phyloP scores from a whole-genome alignment of 1,140 invertebrate genomes.

The Cotesia chilonis region DNA sequence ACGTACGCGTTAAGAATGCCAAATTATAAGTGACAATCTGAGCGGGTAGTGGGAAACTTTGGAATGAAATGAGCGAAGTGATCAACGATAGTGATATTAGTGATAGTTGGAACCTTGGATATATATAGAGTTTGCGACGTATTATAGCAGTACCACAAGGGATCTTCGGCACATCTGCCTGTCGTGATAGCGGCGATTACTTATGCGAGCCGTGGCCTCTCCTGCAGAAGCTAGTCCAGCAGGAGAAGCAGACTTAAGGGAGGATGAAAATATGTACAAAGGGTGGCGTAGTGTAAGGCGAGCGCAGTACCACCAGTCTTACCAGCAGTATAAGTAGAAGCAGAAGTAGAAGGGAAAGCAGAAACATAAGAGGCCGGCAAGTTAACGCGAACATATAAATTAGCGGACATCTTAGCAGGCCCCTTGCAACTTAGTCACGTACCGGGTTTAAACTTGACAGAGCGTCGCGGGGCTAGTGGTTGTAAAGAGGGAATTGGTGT shows the following conservation, averaged over 20 bases:
- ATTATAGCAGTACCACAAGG: conserved; percentile 43
- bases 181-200: conserved; percentile 59
- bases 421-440: conserved; percentile 67
- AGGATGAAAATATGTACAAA: no score
- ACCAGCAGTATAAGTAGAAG: conserved; percentile 27
- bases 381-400: conserved; percentile 67
- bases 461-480: conserved; percentile 49
- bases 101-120: background rate
- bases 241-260: background rate
- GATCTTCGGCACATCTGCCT: conserved; percentile 62
- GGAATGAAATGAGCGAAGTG: no score
- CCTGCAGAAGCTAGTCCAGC: conserved; percentile 54
- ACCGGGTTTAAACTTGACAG: conserved; percentile 66
- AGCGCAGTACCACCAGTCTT: conserved; percentile 28
- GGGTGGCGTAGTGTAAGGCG: background rate
- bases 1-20: no score
- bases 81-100: conserved; percentile 5
- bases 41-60: no score
- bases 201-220: conserved; percentile 62
- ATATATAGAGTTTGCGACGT: conserved; percentile 29
- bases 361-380: conserved; percentile 53
- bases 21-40: no score
- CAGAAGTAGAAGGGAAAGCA: conserved; percentile 33
- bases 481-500: conserved; percentile 14
- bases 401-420: conserved; percentile 67